Percentiles rank a stretch among this genome's conserved stretches.
phyloP scores from a whole-genome alignment of 2,888 invertebrate genomes.

The Ormyrus rosae region DNA sequence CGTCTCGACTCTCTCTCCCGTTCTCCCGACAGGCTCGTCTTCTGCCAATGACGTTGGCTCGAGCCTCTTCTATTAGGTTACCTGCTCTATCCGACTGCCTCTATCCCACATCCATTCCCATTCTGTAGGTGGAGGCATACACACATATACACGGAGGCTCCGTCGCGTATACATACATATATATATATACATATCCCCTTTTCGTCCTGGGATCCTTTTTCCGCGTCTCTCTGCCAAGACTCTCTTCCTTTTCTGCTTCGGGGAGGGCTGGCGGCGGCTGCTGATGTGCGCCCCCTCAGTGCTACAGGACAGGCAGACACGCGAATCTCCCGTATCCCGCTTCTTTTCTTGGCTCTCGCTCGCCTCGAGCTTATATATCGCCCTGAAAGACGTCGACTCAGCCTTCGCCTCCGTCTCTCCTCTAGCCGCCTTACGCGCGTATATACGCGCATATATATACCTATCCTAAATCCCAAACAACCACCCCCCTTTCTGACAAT shows the following conservation, averaged over 20 bases:
- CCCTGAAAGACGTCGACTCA: conserved; percentile 72
- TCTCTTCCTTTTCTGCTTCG: conserved; percentile 57
- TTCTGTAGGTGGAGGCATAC: not conserved
- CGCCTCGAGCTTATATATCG: conserved; percentile 57
- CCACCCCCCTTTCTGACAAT: conserved; percentile 52
- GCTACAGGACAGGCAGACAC: conserved; percentile 64
- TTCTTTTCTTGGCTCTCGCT: conserved; percentile 58
- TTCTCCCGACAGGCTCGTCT: conserved; percentile 69
- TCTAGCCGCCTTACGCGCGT: conserved; percentile 57
- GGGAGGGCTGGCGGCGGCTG: conserved; percentile 62
- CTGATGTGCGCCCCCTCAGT: conserved; percentile 69
- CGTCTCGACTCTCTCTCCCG: conserved; percentile 36
- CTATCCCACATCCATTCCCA: conserved; percentile 56
- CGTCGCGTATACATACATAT: not conserved
- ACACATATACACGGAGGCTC: not conserved
- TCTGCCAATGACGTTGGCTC: conserved; percentile 74
- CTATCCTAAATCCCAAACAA: conserved; percentile 59
- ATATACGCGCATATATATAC: conserved; percentile 39
- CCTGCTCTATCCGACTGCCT: conserved; percentile 69
- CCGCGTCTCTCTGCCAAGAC: conserved; percentile 60
- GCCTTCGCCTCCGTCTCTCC: conserved; percentile 66
- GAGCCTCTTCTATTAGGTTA: conserved; percentile 74
- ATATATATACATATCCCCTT: not conserved
- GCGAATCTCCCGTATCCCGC: conserved; percentile 68
- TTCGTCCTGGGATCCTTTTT: conserved; percentile 51